Percentiles rank a stretch among this genome's conserved stretches.
phyloP scores from a whole-genome alignment of 2,113 vertebrate species.

The Empidonax traillii region DNA sequence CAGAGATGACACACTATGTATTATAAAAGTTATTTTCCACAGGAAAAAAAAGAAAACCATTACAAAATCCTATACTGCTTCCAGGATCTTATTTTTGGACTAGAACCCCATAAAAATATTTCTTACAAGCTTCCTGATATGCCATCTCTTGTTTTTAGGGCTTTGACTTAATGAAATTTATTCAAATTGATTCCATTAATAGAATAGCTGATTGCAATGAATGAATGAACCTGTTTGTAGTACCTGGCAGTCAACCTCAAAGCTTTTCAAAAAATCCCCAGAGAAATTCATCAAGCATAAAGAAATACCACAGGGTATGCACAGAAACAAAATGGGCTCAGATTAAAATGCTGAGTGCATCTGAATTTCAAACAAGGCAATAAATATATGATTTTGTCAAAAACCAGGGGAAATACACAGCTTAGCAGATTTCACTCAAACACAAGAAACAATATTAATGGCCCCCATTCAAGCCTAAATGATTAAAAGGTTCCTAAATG shows the following conservation, averaged over 20 bases:
- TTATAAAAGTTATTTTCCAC: not conserved
- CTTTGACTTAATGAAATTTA: conserved; percentile 14
- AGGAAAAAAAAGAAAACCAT: not conserved
- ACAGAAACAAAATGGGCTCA: conserved; percentile 19
- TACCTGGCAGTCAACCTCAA: conserved; percentile 43
- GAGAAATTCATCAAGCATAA: conserved; percentile 37
- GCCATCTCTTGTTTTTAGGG: not conserved
- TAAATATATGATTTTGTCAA: not conserved
- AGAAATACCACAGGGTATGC: not conserved
- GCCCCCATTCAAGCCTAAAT: not conserved
- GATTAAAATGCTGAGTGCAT: conserved; percentile 4
- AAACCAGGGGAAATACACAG: not conserved
- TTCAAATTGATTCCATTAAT: conserved; percentile 52
- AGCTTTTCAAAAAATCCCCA: conserved; percentile 21
- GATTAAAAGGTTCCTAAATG: not conserved
- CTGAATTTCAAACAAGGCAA: not conserved
- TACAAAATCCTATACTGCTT: not conserved
- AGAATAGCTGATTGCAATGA: conserved; percentile 42
- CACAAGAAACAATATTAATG: not conserved
- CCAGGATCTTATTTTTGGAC: not conserved
- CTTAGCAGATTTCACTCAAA: conserved; percentile 10
- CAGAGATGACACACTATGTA: accelerated
- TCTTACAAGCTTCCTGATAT: not conserved
- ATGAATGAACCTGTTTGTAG: conserved; percentile 45
- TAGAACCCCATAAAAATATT: not conserved